Conservation (phyloP, 2,888 invertebrate species). For the Acanthopleura granulata region DNA sequence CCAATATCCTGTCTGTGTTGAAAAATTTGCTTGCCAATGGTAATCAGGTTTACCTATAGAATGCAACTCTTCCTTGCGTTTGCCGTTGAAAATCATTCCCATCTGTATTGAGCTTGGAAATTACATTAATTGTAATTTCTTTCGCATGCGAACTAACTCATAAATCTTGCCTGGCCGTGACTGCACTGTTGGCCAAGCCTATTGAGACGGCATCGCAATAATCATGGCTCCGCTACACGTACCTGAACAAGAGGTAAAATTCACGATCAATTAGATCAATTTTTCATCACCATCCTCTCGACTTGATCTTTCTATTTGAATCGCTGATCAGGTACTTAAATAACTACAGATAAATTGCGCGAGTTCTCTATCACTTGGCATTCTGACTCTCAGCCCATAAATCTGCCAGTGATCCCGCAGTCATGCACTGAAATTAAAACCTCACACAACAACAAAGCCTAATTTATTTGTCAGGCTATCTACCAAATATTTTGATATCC, state of each 20-base stretch:
- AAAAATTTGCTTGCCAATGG: slow-evolving; percentile 10
- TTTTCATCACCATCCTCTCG: slow-evolving; percentile 5
- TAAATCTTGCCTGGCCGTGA: slow-evolving; percentile 8
- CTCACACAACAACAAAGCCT: background rate
- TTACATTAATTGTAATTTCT: slow-evolving; percentile 17
- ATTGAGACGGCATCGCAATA: background rate
- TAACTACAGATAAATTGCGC: slow-evolving; percentile 7
- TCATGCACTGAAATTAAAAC: slow-evolving; percentile 10
- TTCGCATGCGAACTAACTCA: slow-evolving; percentile 1
- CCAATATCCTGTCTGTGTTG: slow-evolving; percentile 10
- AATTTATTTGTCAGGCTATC: slow-evolving; percentile 15
- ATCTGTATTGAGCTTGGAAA: background rate
- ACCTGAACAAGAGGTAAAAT: slow-evolving; percentile 8
- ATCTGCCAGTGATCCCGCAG: background rate
- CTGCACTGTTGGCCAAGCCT: background rate
- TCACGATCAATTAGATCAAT: slow-evolving; percentile 16
- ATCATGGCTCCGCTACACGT: slow-evolving; percentile 2
- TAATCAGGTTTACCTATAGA: slow-evolving; percentile 13
- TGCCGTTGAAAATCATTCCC: background rate
- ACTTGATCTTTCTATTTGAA: slow-evolving; percentile 16
- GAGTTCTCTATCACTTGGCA: slow-evolving; percentile 5
- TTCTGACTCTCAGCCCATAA: slow-evolving; percentile 3
- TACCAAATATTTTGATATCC: slow-evolving; percentile 3
- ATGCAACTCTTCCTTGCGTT: background rate
- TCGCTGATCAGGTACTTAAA: background rate